Conservation (phyloP, 2,797 vertebrate species). For the Meda fulgida region DNA sequence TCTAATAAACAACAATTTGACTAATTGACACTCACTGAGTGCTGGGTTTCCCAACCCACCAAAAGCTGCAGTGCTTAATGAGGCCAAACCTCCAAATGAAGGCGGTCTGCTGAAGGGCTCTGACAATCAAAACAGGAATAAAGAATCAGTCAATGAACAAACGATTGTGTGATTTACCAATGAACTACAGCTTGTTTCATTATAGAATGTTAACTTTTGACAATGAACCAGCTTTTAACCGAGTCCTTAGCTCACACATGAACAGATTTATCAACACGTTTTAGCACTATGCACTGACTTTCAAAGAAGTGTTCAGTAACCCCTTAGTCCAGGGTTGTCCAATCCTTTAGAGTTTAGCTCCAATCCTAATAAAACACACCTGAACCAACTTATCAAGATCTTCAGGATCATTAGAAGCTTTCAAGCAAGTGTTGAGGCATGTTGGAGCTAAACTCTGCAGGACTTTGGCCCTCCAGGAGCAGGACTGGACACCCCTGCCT, state of each 20-base stretch:
- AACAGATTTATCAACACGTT: not conserved
- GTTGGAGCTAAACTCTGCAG: not conserved
- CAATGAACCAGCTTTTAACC: not conserved
- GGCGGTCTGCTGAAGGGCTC: conserved; percentile 91
- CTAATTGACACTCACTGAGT: conserved; percentile 88
- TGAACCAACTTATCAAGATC: not conserved
- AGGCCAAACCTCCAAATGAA: conserved; percentile 89
- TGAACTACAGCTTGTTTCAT: not conserved
- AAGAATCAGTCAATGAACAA: conserved; percentile 15
- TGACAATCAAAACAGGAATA: conserved; percentile 63
- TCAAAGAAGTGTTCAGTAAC: not conserved
- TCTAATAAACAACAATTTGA: not conserved
- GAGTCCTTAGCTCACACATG: not conserved
- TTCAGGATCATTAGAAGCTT: not conserved
- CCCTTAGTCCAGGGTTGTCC: not conserved
- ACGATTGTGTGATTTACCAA: not conserved
- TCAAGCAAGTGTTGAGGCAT: not conserved
- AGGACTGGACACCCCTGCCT: not conserved
- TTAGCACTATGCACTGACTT: not conserved
- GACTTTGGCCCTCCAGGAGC: not conserved
- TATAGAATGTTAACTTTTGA: not conserved
- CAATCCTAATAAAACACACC: not conserved
- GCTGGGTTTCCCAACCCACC: conserved; percentile 96
- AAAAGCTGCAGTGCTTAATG: conserved; percentile 94
- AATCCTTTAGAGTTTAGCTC: not conserved